These are phyloP conservation scores for Eurois occulta DNA, from an alignment of 2,888 invertebrate species.

Conservation along the genomic window DNA sequence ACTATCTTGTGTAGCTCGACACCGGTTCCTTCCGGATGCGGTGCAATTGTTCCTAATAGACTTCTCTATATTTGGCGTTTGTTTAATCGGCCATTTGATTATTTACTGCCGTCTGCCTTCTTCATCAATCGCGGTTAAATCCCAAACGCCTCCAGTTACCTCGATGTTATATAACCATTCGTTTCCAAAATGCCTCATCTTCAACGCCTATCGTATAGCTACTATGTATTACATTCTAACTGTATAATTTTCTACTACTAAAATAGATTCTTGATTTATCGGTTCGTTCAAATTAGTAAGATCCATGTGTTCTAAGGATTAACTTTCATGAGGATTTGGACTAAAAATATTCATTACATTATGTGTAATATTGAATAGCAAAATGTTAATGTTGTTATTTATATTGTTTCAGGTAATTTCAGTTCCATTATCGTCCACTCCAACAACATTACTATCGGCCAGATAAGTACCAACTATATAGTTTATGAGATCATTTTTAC, in stretches of 20 bases:
- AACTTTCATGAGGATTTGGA: neutral
- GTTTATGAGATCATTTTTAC: neutral
- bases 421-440: constrained; percentile 5
- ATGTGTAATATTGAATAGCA: neutral
- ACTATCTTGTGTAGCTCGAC: neutral
- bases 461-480: constrained; percentile 28
- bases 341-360: neutral
- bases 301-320: neutral
- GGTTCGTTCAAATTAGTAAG: neutral
- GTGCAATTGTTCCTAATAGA: constrained; percentile 55
- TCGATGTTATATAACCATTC: neutral
- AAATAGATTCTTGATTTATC: too few relatives aligned
- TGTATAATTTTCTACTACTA: too few relatives aligned
- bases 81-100: neutral
- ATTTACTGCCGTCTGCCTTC: neutral
- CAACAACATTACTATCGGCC: neutral
- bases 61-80: constrained; percentile 52
- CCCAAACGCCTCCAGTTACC: neutral
- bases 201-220: too few relatives aligned
- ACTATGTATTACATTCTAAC: too few relatives aligned
- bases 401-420: constrained; percentile 63
- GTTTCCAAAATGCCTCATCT: neutral
- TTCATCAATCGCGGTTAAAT: neutral
- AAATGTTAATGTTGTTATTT: constrained; percentile 29
- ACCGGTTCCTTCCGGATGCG: constrained; percentile 45